A percentile compares a stretch with the other conserved stretches of the same genome.
Evolutionary conservation across 2,888 invertebrate species (phyloP).

Genomic region (Xestoiulus laeticollis): DNA sequence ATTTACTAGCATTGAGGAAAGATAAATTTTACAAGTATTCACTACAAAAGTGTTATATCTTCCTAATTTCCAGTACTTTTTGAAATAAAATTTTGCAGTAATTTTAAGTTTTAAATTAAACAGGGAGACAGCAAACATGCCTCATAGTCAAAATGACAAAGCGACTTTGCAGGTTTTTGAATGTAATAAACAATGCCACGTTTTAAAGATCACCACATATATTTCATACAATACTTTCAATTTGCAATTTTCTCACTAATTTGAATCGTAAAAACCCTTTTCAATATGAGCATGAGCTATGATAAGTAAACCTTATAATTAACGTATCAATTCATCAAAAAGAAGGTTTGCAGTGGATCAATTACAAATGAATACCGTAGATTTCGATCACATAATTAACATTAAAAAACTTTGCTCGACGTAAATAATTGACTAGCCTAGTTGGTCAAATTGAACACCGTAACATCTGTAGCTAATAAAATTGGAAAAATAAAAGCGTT

Average conservation of each 20-base stretch:
- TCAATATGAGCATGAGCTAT: not conserved
- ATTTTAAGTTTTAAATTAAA: too few species aligned
- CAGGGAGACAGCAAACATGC: too few species aligned
- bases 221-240: slow-evolving; percentile 34
- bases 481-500: slow-evolving; percentile 1
- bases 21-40: too few species aligned
- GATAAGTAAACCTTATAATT: not conserved
- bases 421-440: slow-evolving; percentile 30
- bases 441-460: not conserved
- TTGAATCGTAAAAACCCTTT: slow-evolving; percentile 3
- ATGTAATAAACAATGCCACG: not conserved
- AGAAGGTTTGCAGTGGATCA: not conserved
- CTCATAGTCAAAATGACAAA: too few species aligned
- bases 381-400: slow-evolving; percentile 12
- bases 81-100: too few species aligned
- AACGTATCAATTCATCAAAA: not conserved
- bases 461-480: not conserved
- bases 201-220: slow-evolving; percentile 32
- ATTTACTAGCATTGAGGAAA: too few species aligned
- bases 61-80: too few species aligned
- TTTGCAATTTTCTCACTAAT: slow-evolving; percentile 7
- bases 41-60: too few species aligned
- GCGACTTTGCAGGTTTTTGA: too few species aligned
- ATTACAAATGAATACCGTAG: slow-evolving; percentile 5
- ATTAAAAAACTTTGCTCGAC: not conserved